Percentiles rank a stretch among this genome's conserved stretches.
These are phyloP conservation scores for Cryptus armator DNA, from an alignment of 2,888 invertebrate genomes.

Conservation along the genomic window DNA sequence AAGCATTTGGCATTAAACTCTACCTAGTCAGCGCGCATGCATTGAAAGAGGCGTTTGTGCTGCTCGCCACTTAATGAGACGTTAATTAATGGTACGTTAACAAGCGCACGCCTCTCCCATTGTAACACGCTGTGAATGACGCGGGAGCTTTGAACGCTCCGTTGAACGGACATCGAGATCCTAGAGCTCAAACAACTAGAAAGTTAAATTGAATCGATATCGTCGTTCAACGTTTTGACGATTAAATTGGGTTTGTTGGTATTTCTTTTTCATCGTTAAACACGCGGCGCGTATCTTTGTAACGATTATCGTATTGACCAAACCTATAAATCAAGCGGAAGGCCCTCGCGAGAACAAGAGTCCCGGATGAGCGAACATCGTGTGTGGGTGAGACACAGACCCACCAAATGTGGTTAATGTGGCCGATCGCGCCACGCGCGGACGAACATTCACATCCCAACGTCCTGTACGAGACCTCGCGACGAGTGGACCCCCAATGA, in stretches of 20 bases:
- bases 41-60: constrained; percentile 53
- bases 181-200: constrained; percentile 9
- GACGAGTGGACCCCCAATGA: constrained; percentile 37
- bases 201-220: not conserved
- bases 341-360: not conserved
- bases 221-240: not conserved
- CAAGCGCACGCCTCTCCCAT: constrained; percentile 61
- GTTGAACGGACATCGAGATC: constrained; percentile 35
- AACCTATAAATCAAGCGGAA: constrained; percentile 21
- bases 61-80: constrained; percentile 59
- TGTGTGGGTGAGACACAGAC: not conserved
- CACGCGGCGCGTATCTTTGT: not conserved
- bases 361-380: not conserved
- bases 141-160: constrained; percentile 44
- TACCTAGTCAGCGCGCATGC: not conserved
- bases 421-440: not conserved
- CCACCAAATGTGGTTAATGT: not conserved
- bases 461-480: constrained; percentile 25
- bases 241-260: not conserved
- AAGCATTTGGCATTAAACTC: too few species aligned
- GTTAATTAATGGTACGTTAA: constrained; percentile 75
- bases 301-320: constrained; percentile 17
- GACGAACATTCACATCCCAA: constrained; percentile 24
- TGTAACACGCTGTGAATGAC: constrained; percentile 66
- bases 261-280: not conserved